Base-by-base conservation (phyloP, 2,888 invertebrate genomes). In the Agrotis clavis region DNA sequence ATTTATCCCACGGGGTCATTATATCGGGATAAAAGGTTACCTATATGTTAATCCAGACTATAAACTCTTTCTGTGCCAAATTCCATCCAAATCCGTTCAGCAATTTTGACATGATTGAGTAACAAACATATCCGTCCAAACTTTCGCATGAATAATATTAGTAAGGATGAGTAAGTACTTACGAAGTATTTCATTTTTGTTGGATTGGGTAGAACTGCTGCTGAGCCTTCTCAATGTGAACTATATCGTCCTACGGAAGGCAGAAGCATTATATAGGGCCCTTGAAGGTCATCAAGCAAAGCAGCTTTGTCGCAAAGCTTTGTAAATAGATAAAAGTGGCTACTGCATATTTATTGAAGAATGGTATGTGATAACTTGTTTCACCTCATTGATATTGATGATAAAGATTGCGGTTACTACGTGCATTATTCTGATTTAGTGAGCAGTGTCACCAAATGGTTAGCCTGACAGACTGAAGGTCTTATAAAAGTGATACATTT, bases 121-220 rank as follows among this genome's bases (percentile, higher is more conserved):
- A 11, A 11, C 41, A 41, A 41, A 41, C 41, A 41, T 35, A 35
- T 41, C 41, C 41, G 11, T 11, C 41, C 41, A 11, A 41, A 11
- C 11, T 41, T 41, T 9, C 11, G 41, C 41, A 41, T 41, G 11
- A 4, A 2, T 41, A 11, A 41, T 41, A 35, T 9, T 35, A 35
- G 11, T 41, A 41, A 41, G 41, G 41, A 41, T 41, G 41, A 41
- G 41, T 11, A 4, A 16, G 3, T 56, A 14, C 96, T 93, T 89
- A 96, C 96, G 84, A 91, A 87, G 94, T 90, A 95, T 95, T 96
- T 96, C 96, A 96, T 96, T 81, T n/a, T 91, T 95, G 92, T 88
- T 84, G 86, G 82, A 63, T 84, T 79, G 81, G 83, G 88, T 74
- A 89, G 89, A 89, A 93, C 88, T 92, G 94, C 94, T 94, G 94